Conservation (phyloP, 2,888 invertebrate species). For the Lithosia quadra region DNA sequence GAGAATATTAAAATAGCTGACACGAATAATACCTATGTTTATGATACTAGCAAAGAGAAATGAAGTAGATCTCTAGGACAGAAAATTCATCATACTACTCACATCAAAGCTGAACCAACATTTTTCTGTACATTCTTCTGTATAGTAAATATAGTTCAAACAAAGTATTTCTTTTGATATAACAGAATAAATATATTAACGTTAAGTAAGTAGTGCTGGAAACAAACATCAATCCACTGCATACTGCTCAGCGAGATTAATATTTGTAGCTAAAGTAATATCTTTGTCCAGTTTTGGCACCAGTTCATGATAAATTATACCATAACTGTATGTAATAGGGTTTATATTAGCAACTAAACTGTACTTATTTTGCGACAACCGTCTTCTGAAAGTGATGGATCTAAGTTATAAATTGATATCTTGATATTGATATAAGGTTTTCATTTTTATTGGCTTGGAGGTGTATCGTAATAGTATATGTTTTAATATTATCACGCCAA, state of each 20-base stretch:
- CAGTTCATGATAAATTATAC: background rate
- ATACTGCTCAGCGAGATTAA: slow-evolving; percentile 9
- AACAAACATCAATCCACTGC: slow-evolving; percentile 17
- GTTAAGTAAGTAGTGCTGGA: slow-evolving; percentile 1
- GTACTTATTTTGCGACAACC: background rate
- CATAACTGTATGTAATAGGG: background rate
- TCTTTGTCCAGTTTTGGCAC: background rate
- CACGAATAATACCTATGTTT: background rate
- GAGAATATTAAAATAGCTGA: background rate
- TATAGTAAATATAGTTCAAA: background rate
- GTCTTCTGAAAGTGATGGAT: slow-evolving; percentile 6
- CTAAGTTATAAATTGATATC: slow-evolving; percentile 6
- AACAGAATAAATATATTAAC: slow-evolving; percentile 1
- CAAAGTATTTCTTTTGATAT: background rate
- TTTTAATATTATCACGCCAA: background rate
- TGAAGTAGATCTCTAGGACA: no score
- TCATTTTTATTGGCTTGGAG: background rate
- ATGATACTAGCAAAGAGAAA: background rate
- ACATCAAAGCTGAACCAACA: background rate
- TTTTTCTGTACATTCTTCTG: background rate
- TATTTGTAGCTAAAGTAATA: slow-evolving; percentile 26
- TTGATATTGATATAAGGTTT: slow-evolving; percentile 2
- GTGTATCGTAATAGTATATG: background rate
- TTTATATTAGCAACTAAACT: background rate
- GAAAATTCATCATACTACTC: no score